Evolutionary conservation across 2,797 vertebrate species (phyloP), one percentile per base, ranked within the genome.

Genomic region (Mastacembelus armatus): DNA sequence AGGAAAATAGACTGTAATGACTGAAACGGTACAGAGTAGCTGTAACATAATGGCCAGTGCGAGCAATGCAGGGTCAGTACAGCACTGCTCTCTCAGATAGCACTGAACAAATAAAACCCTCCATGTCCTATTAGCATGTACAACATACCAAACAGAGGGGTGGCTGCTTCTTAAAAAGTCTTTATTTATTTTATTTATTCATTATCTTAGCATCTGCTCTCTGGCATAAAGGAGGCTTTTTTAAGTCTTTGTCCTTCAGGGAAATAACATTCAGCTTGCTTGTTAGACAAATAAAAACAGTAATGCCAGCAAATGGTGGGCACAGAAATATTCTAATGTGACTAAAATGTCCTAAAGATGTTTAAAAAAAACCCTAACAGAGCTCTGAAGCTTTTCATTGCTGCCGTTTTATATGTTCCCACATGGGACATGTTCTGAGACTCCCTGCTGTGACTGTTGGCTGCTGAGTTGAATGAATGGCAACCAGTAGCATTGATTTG

Each of bases 1-100:
- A 71, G 71, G 69, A 81, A 87, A 87, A 85, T 84, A 75, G 78
- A 80, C 74, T 52, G 50, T 83, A 87, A 87, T 80, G 76, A 83
- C 76, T 73, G 61, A 87, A 68, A 80, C 65, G 77, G 66, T 81
- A 60, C 67, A 63, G 35, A 42, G 66, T 52, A 50, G 75, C 55
- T 61, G 74, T 56, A 80, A 78, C 70, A 65, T 87, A 80, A 86
- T 83, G 73, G 71, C 66, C 19, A 35, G 50, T 12, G 71, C 65
- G 62, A 75, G 70, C 43, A 18, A 68, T 10, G 22, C 42, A 38
- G 71, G 77, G 76, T 86, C 71, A 80, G 68, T 7, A 52, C 70
- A 21, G 40, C 26, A 7, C 57, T 49, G 39, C 42, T 79, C 63
- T 27, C 65, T 59, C 5, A 10, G 60, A 73, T 81, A 80, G 72